phyloP scores from a whole-genome alignment of 2,113 vertebrate genomes.

The Equus przewalskii region DNA sequence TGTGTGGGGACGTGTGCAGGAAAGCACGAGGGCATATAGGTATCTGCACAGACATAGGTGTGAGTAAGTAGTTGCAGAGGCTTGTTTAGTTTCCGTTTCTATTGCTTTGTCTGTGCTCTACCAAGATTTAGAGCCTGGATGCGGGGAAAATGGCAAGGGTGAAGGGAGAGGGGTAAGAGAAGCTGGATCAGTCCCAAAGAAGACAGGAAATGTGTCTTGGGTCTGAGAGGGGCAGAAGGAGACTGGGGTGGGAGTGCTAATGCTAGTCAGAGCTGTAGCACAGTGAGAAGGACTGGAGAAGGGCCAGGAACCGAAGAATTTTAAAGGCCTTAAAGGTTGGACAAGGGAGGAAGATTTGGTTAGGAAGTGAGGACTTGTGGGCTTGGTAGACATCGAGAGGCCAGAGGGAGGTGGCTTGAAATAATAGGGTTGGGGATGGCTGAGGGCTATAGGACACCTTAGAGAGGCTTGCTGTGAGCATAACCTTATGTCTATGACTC shows the following conservation, averaged over 20 bases:
- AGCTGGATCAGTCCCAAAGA: background rate
- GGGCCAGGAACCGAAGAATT: background rate
- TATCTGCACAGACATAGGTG: background rate
- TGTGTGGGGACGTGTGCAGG: background rate
- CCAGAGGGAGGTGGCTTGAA: constrained; percentile 20
- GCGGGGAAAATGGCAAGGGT: background rate
- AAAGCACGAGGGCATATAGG: constrained; percentile 39
- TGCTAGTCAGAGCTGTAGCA: background rate
- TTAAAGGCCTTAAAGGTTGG: background rate
- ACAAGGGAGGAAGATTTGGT: background rate
- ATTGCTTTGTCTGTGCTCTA: constrained; percentile 23
- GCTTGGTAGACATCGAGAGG: background rate
- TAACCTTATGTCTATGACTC: background rate
- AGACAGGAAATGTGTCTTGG: background rate
- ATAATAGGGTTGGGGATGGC: background rate
- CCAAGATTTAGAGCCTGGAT: constrained; percentile 40
- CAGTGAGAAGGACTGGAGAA: background rate
- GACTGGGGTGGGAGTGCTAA: background rate
- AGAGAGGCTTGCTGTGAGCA: background rate
- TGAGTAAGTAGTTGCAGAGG: background rate
- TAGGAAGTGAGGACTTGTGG: constrained; percentile 35
- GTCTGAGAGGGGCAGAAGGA: background rate
- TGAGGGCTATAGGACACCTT: background rate
- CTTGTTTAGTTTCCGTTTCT: constrained; percentile 47
- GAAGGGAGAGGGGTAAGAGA: constrained; percentile 8